Base-by-base conservation (phyloP, 2,888 invertebrate genomes). In the Rhodophaea formosa region DNA sequence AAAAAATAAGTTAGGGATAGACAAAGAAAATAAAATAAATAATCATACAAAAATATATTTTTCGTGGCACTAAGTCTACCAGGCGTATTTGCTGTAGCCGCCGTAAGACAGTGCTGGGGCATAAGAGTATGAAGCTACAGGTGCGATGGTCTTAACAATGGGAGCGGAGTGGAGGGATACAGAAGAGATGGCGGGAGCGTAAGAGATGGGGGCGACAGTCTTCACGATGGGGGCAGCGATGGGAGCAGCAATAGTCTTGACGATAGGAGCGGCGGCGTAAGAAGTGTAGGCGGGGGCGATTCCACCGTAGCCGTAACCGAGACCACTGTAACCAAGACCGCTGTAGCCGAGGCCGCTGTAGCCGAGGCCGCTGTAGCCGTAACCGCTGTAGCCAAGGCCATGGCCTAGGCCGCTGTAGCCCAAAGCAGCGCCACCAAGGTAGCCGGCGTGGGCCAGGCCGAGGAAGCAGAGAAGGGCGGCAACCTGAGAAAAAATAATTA, bases 381-480 rank as follows among this genome's bases (percentile, higher is more conserved):
- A 35, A 6, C 51, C 17, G 7, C 69, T 70, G 44, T 77, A 71
- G 58, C 72, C 72, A 30, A 16, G 7, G 15, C 72, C 69, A 58
- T 62, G 59, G 43, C 55, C 57, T n/a, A 53, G 17, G 30, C 53
- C 32, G 44, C 59, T 39, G 62, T 74, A 67, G 17, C 68, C 69
- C 16, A 66, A 64, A 10, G 67, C 59, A 7, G 70, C 69, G 16
- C 79, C 76, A 15, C 72, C 66, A 35, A 80, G 72, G 65, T 76
- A 73, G 15, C 84, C 79, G 17, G 80, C 84, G 46, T 68, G 67
- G 46, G 74, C 72, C 47, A 79, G 54, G 64, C 79, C 79, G 57
- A 84, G 66, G 29, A 82, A 72, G 73, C 82, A 80, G 61, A 82
- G 59, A 59, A 80, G 56, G 45, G 74, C 68, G n/a, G 67, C 57